Conservation (phyloP, 2,113 vertebrate genomes). For the Odobenus rosmarus region DNA sequence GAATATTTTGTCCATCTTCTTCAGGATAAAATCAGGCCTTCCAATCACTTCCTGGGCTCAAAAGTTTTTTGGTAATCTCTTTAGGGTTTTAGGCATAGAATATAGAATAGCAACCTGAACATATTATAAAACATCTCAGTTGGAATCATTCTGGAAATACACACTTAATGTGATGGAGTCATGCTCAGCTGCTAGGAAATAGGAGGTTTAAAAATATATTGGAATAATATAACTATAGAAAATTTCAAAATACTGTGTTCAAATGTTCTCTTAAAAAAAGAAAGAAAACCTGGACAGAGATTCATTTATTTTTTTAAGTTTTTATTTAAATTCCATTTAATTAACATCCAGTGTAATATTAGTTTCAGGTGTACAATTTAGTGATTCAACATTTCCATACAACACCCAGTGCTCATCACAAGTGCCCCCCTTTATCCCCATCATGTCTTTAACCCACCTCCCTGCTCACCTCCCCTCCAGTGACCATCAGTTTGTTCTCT, state of each 20-base stretch:
- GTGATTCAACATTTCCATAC: background rate
- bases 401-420: background rate
- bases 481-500: background rate
- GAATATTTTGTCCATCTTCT: background rate
- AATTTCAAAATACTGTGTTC: background rate
- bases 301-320: background rate
- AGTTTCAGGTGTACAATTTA: background rate
- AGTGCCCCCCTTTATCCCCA: background rate
- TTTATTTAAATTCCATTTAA: background rate
- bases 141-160: background rate
- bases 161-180: background rate
- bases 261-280: background rate
- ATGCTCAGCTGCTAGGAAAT: background rate
- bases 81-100: background rate
- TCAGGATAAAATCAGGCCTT: background rate
- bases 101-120: background rate
- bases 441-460: background rate
- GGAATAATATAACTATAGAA: conserved; percentile 12
- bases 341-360: background rate
- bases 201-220: conserved; percentile 3
- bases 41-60: background rate
- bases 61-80: background rate
- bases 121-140: background rate
- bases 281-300: background rate
- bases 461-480: background rate